Percentiles rank a stretch among this genome's conserved stretches.
phyloP scores from a whole-genome alignment of 2,113 vertebrate species.

The Heterotilapia buettikoferi region DNA sequence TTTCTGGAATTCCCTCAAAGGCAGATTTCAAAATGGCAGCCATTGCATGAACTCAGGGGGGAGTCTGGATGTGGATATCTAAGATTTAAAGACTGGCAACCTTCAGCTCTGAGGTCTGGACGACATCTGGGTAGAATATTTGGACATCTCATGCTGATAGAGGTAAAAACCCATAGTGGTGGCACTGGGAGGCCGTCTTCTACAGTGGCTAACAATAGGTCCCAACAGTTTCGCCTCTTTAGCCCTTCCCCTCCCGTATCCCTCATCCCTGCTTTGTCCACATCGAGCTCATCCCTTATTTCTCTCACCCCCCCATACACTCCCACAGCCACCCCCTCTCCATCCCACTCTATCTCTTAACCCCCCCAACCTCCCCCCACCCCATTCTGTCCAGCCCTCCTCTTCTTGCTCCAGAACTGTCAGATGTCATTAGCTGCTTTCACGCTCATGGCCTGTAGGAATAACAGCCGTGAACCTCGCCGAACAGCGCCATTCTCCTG shows the following conservation, averaged over 20 bases:
- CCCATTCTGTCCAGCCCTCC: conserved; percentile 78
- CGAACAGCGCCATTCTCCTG: conserved; percentile 90
- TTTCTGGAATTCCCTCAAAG: conserved; percentile 15
- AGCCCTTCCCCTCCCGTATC: conserved; percentile 39
- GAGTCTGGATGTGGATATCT: neutral
- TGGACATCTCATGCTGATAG: neutral
- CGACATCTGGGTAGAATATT: neutral
- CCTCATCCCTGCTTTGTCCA: conserved; percentile 58
- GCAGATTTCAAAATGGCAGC: conserved; percentile 32
- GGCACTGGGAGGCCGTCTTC: conserved; percentile 21
- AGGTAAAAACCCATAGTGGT: neutral
- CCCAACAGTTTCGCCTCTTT: conserved; percentile 25
- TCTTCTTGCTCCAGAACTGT: conserved; percentile 96
- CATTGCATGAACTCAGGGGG: neutral
- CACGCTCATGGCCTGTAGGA: conserved; percentile 88
- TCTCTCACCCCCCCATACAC: conserved; percentile 51
- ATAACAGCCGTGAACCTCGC: conserved; percentile 89
- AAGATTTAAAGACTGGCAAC: neutral
- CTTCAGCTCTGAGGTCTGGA: neutral
- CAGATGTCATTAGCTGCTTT: conserved; percentile 91
- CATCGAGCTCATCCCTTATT: conserved; percentile 54
- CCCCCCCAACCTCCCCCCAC: conserved; percentile 46
- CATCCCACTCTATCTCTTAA: conserved; percentile 31
- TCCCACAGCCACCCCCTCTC: conserved; percentile 50
- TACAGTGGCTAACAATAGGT: conserved; percentile 16